phyloP scores from a whole-genome alignment of 2,888 invertebrate species.

The Tanytarsus gracilentus region DNA sequence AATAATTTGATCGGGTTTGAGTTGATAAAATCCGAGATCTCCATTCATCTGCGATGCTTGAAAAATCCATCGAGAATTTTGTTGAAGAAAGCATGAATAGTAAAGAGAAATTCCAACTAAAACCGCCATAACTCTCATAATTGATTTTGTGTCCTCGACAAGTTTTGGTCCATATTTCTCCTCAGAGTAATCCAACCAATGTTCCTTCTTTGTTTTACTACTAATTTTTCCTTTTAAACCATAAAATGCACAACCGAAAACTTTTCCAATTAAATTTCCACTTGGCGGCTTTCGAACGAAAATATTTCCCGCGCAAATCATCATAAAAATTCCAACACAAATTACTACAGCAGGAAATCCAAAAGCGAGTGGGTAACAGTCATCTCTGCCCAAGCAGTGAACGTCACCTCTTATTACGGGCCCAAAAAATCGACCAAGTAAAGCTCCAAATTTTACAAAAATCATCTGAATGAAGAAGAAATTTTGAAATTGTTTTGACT shows the following conservation, averaged over 20 bases:
- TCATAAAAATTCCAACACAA: slow-evolving; percentile 41
- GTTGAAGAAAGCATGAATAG: slow-evolving; percentile 91
- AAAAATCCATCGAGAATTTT: slow-evolving; percentile 82
- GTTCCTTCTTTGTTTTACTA: slow-evolving; percentile 43
- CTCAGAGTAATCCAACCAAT: slow-evolving; percentile 84
- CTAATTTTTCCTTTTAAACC: slow-evolving; percentile 29
- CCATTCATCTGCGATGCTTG: slow-evolving; percentile 87
- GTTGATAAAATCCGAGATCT: slow-evolving; percentile 57
- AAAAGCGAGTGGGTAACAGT: slow-evolving; percentile 49
- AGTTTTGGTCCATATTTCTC: slow-evolving; percentile 57
- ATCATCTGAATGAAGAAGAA: slow-evolving; percentile 56
- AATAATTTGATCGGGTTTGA: slow-evolving; percentile 94
- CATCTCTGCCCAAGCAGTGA: slow-evolving; percentile 42
- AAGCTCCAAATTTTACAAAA: slow-evolving; percentile 44
- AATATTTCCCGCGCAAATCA: neutral
- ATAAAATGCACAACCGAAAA: neutral
- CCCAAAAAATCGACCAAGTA: slow-evolving; percentile 49
- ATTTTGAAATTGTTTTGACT: slow-evolving; percentile 44
- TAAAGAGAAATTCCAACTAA: slow-evolving; percentile 84
- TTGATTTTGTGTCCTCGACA: slow-evolving; percentile 66
- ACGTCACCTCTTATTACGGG: slow-evolving; percentile 47
- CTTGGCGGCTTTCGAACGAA: neutral
- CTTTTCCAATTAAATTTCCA: neutral
- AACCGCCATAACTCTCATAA: slow-evolving; percentile 64
- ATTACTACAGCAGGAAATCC: slow-evolving; percentile 50